phyloP scores from a whole-genome alignment of 2,113 vertebrate species.

The Willisornis vidua region DNA sequence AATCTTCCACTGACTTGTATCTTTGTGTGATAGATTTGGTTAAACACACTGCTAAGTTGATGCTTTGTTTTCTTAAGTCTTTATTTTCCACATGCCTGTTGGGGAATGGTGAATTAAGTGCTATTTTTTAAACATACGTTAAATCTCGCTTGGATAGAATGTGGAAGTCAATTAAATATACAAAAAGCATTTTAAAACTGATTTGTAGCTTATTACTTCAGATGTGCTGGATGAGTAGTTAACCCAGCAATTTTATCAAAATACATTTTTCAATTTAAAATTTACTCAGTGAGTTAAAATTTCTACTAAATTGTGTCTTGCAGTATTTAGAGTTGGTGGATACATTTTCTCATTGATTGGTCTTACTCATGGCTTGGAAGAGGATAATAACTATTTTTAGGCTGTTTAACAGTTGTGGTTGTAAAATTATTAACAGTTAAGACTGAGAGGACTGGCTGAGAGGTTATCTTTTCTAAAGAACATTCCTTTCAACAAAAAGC shows the following conservation, averaged over 20 bases:
- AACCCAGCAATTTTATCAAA: background rate
- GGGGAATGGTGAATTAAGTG: background rate
- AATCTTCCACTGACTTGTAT: background rate
- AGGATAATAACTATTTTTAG: background rate
- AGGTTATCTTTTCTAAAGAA: background rate
- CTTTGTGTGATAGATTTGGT: background rate
- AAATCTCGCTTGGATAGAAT: background rate
- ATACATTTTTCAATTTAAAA: background rate
- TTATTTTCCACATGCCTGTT: background rate
- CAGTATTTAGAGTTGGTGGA: background rate
- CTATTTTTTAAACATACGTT: background rate
- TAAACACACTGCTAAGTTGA: background rate
- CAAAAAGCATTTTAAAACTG: background rate
- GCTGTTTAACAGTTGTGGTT: background rate
- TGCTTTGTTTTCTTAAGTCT: background rate
- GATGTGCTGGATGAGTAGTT: background rate
- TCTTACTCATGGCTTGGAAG: background rate
- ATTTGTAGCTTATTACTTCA: background rate
- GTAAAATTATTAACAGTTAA: background rate
- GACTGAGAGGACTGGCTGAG: background rate
- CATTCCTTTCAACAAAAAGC: background rate
- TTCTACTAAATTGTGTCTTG: background rate
- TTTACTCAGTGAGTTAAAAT: background rate
- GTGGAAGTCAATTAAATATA: background rate
- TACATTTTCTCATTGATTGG: background rate